Conservation (phyloP, 2,113 vertebrate species). For the Hystrix brachyura region DNA sequence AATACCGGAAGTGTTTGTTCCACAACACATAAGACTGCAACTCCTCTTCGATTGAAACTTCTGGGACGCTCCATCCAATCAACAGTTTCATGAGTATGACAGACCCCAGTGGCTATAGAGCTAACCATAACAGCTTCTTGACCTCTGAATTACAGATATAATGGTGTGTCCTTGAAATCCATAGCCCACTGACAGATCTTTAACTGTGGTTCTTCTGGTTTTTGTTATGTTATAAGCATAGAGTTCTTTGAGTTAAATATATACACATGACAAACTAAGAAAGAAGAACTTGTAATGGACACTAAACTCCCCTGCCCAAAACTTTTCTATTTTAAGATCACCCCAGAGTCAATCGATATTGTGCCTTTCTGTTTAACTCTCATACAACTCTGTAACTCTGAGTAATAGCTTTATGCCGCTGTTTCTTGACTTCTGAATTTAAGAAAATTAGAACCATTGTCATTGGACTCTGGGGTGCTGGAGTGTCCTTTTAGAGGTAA, state of each 20-base stretch:
- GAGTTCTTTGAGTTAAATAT: not conserved
- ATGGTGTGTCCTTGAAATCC: not conserved
- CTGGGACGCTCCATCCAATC: not conserved
- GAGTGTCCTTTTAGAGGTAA: not conserved
- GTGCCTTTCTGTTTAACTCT: not conserved
- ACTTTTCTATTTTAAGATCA: not conserved
- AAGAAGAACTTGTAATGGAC: not conserved
- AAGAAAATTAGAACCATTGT: not conserved
- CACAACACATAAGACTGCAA: not conserved
- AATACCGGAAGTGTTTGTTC: not conserved
- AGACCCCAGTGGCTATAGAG: not conserved
- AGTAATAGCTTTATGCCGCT: not conserved
- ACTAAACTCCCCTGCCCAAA: not conserved
- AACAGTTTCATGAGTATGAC: not conserved
- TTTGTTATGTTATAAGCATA: not conserved
- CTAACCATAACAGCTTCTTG: not conserved
- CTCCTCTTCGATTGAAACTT: not conserved
- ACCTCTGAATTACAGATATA: not conserved
- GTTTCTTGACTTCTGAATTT: not conserved
- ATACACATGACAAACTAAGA: not conserved
- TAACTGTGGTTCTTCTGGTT: not conserved
- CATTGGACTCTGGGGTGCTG: not conserved
- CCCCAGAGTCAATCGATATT: not conserved
- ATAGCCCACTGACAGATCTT: not conserved
- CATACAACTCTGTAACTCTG: not conserved